Evolutionary conservation across 2,113 vertebrate genomes (phyloP).

Genomic region (Hirundichthys speculiger): DNA sequence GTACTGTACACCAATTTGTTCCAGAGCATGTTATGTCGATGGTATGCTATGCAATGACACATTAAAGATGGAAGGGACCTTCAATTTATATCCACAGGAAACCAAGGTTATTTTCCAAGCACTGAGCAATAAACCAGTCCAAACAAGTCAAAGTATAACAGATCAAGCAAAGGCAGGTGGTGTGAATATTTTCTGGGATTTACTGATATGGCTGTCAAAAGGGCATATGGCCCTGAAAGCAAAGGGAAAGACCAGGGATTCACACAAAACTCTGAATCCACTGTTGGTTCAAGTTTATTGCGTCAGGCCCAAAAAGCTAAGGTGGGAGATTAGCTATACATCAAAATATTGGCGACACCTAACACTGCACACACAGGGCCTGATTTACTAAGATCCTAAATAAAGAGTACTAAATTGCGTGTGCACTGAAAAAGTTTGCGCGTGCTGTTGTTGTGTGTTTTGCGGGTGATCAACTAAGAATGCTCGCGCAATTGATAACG

Average conservation of each 20-base stretch:
- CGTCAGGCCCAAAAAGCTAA: slow-evolving; percentile 41
- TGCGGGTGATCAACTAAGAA: too few relatives aligned
- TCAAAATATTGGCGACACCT: slow-evolving; percentile 25
- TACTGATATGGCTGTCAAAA: slow-evolving; percentile 51
- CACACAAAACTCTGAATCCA: slow-evolving; percentile 37
- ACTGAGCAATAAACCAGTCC: slow-evolving; percentile 41
- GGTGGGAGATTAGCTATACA: slow-evolving; percentile 41
- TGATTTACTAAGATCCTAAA: too few relatives aligned
- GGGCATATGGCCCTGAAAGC: slow-evolving; percentile 56
- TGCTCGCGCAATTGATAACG: too few relatives aligned
- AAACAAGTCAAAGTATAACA: slow-evolving; percentile 23
- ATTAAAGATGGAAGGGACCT: slow-evolving; percentile 43
- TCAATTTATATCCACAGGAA: slow-evolving; percentile 46
- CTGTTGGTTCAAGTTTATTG: slow-evolving; percentile 52
- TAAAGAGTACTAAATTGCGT: too few relatives aligned
- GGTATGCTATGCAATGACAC: slow-evolving; percentile 32
- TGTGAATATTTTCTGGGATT: slow-evolving; percentile 58
- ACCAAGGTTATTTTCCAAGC: slow-evolving; percentile 52
- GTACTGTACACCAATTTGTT: neutral
- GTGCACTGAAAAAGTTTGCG: too few relatives aligned
- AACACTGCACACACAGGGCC: too few relatives aligned
- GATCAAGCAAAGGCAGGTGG: slow-evolving; percentile 40
- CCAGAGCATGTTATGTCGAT: slow-evolving; percentile 13
- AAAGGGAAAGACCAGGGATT: slow-evolving; percentile 47
- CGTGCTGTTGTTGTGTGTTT: too few relatives aligned